Percentiles rank a stretch among this genome's conserved stretches.
phyloP scores from a whole-genome alignment of 37 sponge, comb jelly and placozoan genomes.

The Petrosia ficiformis region DNA sequence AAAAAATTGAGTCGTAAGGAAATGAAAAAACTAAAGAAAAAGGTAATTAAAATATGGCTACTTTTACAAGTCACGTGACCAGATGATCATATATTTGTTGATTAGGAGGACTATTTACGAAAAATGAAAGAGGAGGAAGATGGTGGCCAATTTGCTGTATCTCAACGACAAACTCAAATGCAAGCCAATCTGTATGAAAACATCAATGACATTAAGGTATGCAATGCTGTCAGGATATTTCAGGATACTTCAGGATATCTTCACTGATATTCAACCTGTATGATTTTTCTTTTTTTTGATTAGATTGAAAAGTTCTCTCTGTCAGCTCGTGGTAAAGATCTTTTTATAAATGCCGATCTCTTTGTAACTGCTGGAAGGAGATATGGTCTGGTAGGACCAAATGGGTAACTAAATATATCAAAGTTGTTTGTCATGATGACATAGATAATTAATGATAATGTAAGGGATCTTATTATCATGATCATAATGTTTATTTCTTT shows the following conservation, averaged over 20 bases:
- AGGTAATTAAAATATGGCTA: no score
- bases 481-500: neutral
- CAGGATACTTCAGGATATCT: neutral
- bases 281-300: neutral
- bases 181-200: conserved; percentile 31
- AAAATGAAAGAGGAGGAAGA: conserved; percentile 23
- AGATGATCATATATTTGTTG: no score
- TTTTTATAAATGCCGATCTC: conserved; percentile 90
- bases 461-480: neutral
- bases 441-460: neutral
- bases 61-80: no score
- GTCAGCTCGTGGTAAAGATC: conserved; percentile 91
- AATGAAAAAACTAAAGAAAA: conserved; percentile 72
- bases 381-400: conserved; percentile 98
- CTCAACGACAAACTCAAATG: conserved; percentile 54
- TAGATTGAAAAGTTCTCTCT: conserved; percentile 93
- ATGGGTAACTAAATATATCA: conserved; percentile 70
- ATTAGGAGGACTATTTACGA: conserved; percentile 32
- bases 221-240: no score
- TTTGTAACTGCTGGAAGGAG: conserved; percentile 76
- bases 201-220: conserved; percentile 41
- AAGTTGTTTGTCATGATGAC: neutral
- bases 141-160: conserved; percentile 65
- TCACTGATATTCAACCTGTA: no score
- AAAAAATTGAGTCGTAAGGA: conserved; percentile 65